Base-by-base conservation (phyloP, 2,888 invertebrate genomes). In the Sinohyriopsis cumingii region DNA sequence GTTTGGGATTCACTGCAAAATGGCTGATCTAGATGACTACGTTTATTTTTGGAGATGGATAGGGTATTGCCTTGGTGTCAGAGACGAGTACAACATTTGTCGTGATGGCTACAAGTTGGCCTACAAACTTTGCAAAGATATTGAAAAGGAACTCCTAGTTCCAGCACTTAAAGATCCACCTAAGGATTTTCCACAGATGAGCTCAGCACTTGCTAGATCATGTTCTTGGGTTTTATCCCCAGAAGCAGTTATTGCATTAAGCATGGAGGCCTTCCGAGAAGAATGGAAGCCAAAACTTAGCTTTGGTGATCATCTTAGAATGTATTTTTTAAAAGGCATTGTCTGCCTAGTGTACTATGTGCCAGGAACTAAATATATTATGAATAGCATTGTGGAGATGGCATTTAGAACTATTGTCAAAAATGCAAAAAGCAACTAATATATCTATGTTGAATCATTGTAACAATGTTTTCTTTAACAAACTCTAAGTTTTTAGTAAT, bases 11-110 rank as follows among this genome's bases (percentile, higher is more conserved):
- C 88, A 92, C 15, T 92, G 92, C 5, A 92, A 91, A 18, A 89
- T 91, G 0, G 93, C 92, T 60, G 94, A 95, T 75, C 91, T 95
- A 84, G 94, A 94, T 65, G 94, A 93, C 1, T 94, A 95, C 74
- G 91, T 95, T 9, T 95, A 97, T 88, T 92, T 95, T 85, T 97
- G 96, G 97, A 93, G 94, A 74, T 94, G 95, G 0, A 91, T 97
- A 62, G 96, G 96, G 0, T 92, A 94, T 85, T 91, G 95, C 87
- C 91, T 97, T 76, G 97, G 97, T 4, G 93, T 97, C 72, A 93
- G 95, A 79, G 95, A 97, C 81, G 67, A 82, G 28, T 84, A 85
- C 67, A 88, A 88, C 65, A 79, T 88, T 18, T 88, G 87, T 74
- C 60, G 53, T 1, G 79, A 79, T 24, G 79, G 79, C 12, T 81